These are phyloP conservation scores for Pseudorhiza aurosa DNA, from an alignment of 30 jellyfish, hydroid and myxozoan species.

Conservation along the genomic window DNA sequence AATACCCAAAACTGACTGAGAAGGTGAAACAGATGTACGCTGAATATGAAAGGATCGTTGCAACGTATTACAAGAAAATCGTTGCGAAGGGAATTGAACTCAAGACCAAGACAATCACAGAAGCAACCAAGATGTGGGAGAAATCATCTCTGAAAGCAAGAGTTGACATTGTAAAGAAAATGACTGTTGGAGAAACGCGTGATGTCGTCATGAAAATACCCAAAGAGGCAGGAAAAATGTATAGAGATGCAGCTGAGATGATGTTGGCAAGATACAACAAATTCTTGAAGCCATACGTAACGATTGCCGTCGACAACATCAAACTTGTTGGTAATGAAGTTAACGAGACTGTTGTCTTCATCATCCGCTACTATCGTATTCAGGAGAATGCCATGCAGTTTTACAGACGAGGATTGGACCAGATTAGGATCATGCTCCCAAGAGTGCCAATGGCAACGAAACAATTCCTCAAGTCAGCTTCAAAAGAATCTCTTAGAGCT, in stretches of 20 bases:
- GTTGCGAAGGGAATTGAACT: neutral
- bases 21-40: constrained; percentile 30
- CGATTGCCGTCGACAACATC: constrained; percentile 21
- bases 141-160: constrained; percentile 41
- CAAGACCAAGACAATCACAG: constrained; percentile 33
- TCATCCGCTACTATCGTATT: constrained; percentile 73
- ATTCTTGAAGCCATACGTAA: constrained; percentile 62
- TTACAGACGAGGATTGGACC: constrained; percentile 4
- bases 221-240: constrained; percentile 23
- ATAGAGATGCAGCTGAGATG: constrained; percentile 1
- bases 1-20: constrained; percentile 42
- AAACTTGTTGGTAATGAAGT: constrained; percentile 81
- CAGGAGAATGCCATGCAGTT: constrained; percentile 41
- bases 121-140: constrained; percentile 65
- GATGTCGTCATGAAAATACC: constrained; percentile 78
- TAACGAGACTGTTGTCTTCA: constrained; percentile 81
- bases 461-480: constrained; percentile 3
- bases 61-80: neutral
- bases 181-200: constrained; percentile 88
- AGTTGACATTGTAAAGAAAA: constrained; percentile 31
- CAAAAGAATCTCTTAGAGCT: constrained; percentile 44
- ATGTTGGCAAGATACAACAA: constrained; percentile 13
- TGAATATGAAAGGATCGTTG: neutral
- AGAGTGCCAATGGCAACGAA: constrained; percentile 53
- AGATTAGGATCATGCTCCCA: constrained; percentile 41